A percentile compares a stretch with the other conserved stretches of the same genome.
Evolutionary conservation across 2,797 vertebrate species (phyloP).

Genomic region (Anguilla marmorata): DNA sequence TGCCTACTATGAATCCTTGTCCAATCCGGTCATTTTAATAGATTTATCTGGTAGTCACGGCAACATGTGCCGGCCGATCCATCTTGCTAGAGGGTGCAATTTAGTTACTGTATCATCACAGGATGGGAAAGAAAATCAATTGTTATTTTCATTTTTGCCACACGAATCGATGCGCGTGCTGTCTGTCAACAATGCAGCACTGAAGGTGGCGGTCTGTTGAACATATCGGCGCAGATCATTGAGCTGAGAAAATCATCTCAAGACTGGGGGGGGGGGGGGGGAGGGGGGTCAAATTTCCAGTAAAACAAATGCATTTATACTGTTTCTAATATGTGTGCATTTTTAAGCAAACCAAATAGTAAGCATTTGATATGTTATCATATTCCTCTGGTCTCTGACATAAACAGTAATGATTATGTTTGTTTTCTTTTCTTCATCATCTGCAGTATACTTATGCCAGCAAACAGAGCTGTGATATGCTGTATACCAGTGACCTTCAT

Average conservation of each 20-base stretch:
- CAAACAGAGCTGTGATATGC: neutral
- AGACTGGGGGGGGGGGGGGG: neutral
- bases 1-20: conserved; percentile 61
- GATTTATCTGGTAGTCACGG: conserved; percentile 72
- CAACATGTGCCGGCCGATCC: conserved; percentile 62
- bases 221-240: conserved; percentile 13
- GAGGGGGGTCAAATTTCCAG: neutral
- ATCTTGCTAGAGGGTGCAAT: conserved; percentile 76
- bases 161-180: conserved; percentile 30
- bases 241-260: neutral
- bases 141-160: conserved; percentile 48
- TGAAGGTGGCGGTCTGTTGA: conserved; percentile 19
- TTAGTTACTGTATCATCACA: conserved; percentile 70
- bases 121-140: conserved; percentile 68
- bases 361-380: conserved; percentile 11
- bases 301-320: neutral
- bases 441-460: neutral
- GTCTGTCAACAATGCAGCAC: conserved; percentile 18
- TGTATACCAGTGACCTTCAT: neutral
- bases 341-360: neutral
- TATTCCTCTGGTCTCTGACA: neutral
- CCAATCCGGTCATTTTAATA: conserved; percentile 74
- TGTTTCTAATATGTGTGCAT: neutral
- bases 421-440: neutral
- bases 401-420: neutral